Evolutionary conservation across 1,140 invertebrate species (phyloP).

Genomic region (Delia radicum): DNA sequence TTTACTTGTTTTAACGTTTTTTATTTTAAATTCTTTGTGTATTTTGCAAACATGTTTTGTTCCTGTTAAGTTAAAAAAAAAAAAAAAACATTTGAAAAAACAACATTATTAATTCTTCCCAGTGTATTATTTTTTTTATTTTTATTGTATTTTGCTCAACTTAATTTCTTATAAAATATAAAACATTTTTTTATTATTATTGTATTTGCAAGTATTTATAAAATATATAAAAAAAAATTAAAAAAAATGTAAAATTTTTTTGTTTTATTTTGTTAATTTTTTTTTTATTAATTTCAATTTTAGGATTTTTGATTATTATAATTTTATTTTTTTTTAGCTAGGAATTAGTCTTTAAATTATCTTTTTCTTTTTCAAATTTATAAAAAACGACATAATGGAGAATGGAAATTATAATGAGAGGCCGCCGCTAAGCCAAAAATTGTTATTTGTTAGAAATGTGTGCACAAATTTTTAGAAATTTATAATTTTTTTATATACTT

Average conservation of each 20-base stretch:
- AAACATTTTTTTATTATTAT: slow-evolving; percentile 11
- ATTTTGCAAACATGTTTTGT: slow-evolving; percentile 22
- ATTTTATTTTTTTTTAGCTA: no score
- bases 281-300: neutral
- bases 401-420: no score
- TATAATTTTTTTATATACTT: no score
- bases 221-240: slow-evolving; percentile 25
- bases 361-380: no score
- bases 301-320: no score
- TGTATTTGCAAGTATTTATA: slow-evolving; percentile 23
- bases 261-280: slow-evolving; percentile 13
- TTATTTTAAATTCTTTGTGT: neutral
- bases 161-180: slow-evolving; percentile 23
- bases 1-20: slow-evolving; percentile 1
- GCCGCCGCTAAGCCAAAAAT: no score
- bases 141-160: slow-evolving; percentile 23
- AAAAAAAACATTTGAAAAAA: neutral
- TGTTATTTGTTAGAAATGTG: no score
- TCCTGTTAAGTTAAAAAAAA: slow-evolving; percentile 24
- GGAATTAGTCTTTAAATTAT: no score
- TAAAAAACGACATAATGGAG: no score
- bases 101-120: slow-evolving; percentile 16
- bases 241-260: slow-evolving; percentile 4
- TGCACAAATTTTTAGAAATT: no score
- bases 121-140: slow-evolving; percentile 30